A percentile compares a stretch with the other conserved stretches of the same genome.
These are phyloP conservation scores for Palaemon carinicauda DNA, from an alignment of 1,140 invertebrate genomes.

Conservation along the genomic window DNA sequence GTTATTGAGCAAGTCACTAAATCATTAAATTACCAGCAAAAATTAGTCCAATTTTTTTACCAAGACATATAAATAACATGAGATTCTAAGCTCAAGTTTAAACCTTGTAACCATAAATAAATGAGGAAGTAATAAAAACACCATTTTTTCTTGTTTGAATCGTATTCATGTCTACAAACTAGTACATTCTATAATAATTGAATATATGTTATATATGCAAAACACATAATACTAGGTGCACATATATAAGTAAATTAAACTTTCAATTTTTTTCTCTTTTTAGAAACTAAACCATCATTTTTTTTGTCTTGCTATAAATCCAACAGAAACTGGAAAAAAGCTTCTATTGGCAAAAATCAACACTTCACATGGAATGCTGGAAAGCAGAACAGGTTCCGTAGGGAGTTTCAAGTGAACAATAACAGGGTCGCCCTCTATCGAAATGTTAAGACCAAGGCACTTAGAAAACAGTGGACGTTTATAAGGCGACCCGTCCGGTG, in stretches of 20 bases:
- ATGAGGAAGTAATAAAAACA: background rate
- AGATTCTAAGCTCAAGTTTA: too few species aligned
- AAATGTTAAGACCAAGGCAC: slow-evolving; percentile 57
- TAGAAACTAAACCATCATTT: slow-evolving; percentile 56
- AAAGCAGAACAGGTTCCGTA: slow-evolving; percentile 32
- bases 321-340: slow-evolving; percentile 56
- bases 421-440: slow-evolving; percentile 51
- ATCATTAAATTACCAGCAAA: too few species aligned
- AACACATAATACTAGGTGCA: slow-evolving; percentile 58
- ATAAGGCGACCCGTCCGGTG: slow-evolving; percentile 44
- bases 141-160: slow-evolving; percentile 49
- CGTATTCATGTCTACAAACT: slow-evolving; percentile 58
- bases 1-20: too few species aligned
- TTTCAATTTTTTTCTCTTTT: slow-evolving; percentile 51
- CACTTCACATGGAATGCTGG: slow-evolving; percentile 51
- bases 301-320: slow-evolving; percentile 50
- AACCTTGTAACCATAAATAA: too few species aligned
- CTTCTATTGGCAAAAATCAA: slow-evolving; percentile 56
- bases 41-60: too few species aligned
- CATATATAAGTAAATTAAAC: slow-evolving; percentile 57
- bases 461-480: slow-evolving; percentile 51
- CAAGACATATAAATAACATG: too few species aligned
- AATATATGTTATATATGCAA: slow-evolving; percentile 59
- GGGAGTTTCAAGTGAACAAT: slow-evolving; percentile 34
- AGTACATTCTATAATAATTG: slow-evolving; percentile 59